Evolutionary conservation across 2,113 vertebrate genomes (phyloP), one percentile per base, ranked within the genome.

Genomic region (Cisticola juncidis): DNA sequence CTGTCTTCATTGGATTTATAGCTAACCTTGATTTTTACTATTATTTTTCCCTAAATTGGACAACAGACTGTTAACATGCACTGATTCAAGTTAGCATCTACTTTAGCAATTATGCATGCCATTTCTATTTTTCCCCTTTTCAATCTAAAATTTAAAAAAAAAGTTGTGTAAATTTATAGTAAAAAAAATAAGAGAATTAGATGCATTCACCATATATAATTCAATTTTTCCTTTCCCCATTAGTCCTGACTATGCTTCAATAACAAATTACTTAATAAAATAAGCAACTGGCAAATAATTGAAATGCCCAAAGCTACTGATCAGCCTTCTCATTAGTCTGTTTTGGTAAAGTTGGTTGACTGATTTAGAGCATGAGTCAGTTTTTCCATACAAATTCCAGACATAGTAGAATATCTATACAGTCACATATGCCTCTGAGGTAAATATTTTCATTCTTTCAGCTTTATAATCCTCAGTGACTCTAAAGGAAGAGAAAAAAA

Each of bases 221-320:
- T 90, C 31, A 81, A 42, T 83, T 78, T 81, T 38, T 13, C 19
- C 21, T 74, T 92, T 76, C 36, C 45, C 12, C 24, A 62, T 92
- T 89, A 87, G 44, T 83, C 38, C 76, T 81, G 68, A 68, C 60
- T 71, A n/a, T 83, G 47, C 56, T 88, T 86, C 78, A 86, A 9
- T 28, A 71, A 84, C n/a, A 93, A 91, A 70, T 90, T 86, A 86
- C 64, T 95, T 93, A 81, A 90, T 81, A 93, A 88, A 96, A 93
- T 86, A 95, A 83, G 64, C 76, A 90, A 94, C 74, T 88, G 47
- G 48, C 35, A 92, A 92, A 93, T 81, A 86, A 94, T 23, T 86
- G 64, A 90, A 88, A 57, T 65, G 64, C 82, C 88, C 28, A 88
- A 83, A 74, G n/a, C 12, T 87, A 60, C 93, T 78, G 85, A 90